A percentile compares a stretch with the other conserved stretches of the same genome.
phyloP scores from a whole-genome alignment of 2,797 vertebrate genomes.

The Brachyalestes nurse region DNA sequence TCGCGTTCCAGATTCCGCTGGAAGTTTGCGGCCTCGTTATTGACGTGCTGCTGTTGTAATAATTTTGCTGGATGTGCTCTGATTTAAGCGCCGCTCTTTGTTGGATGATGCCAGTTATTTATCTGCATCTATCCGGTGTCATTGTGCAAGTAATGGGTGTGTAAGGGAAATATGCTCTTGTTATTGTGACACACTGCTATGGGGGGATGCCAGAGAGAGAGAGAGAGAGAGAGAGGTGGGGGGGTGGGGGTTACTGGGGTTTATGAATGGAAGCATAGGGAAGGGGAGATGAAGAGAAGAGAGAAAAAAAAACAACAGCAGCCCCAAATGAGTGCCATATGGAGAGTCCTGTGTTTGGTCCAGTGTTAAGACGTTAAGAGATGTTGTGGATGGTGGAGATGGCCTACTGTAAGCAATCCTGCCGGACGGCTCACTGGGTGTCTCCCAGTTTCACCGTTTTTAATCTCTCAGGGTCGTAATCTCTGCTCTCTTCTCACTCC shows the following conservation, averaged over 20 bases:
- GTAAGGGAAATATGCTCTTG: conserved; percentile 6
- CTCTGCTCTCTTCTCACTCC: conserved; percentile 52
- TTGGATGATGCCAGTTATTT: conserved; percentile 33
- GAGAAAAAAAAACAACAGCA: not conserved
- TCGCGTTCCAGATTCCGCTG: conserved; percentile 63
- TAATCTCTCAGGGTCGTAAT: conserved; percentile 57
- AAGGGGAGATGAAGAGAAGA: not conserved
- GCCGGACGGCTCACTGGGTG: conserved; percentile 12
- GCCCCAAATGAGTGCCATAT: conserved; percentile 5
- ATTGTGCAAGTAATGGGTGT: conserved; percentile 34
- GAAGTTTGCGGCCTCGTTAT: conserved; percentile 76
- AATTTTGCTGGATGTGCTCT: conserved; percentile 62
- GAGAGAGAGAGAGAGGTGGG: too few relatives aligned
- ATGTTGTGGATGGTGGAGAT: conserved; percentile 16
- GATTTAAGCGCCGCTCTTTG: conserved; percentile 55
- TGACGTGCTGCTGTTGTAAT: conserved; percentile 67
- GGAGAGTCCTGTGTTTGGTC: not conserved
- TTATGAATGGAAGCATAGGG: not conserved
- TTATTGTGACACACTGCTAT: conserved; percentile 1
- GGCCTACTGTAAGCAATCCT: conserved; percentile 35
- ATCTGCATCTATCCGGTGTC: conserved; percentile 39
- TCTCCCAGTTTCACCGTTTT: conserved; percentile 50
- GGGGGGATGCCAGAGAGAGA: not conserved
- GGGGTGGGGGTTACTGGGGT: not conserved
- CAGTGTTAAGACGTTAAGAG: conserved; percentile 4